Conservation (phyloP, 2,888 invertebrate genomes). For the Melinopterus prodromus region DNA sequence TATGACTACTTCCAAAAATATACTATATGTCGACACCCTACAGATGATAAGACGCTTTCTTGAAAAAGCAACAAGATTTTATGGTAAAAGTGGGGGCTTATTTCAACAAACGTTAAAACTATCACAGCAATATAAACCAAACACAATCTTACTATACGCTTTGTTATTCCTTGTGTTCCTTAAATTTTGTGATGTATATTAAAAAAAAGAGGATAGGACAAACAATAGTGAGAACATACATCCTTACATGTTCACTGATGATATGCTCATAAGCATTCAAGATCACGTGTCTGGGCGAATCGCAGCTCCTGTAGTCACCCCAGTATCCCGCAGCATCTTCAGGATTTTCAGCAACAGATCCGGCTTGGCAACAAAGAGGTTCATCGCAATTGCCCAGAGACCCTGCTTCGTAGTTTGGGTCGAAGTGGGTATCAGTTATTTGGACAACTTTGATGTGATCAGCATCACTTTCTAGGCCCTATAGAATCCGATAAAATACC, state of each 20-base stretch:
- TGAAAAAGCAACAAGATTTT: too few relatives aligned
- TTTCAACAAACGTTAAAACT: too few relatives aligned
- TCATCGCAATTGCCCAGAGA: constrained; percentile 77
- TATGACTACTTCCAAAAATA: too few relatives aligned
- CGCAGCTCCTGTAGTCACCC: constrained; percentile 84
- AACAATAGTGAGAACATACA: constrained; percentile 19
- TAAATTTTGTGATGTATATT: too few relatives aligned
- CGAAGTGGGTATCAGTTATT: constrained; percentile 82
- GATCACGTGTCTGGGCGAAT: constrained; percentile 74
- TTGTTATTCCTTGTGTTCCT: too few relatives aligned
- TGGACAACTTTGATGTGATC: constrained; percentile 65
- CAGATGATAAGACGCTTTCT: too few relatives aligned
- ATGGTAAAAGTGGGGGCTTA: too few relatives aligned
- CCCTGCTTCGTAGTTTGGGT: constrained; percentile 74
- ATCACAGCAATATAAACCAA: too few relatives aligned
- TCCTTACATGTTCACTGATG: constrained; percentile 39
- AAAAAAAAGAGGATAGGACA: too few relatives aligned
- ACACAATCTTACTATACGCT: too few relatives aligned
- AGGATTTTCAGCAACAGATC: constrained; percentile 58
- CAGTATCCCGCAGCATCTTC: constrained; percentile 74
- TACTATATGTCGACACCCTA: too few relatives aligned
- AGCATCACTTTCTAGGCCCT: constrained; percentile 27
- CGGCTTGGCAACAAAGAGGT: constrained; percentile 80
- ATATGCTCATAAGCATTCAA: constrained; percentile 63
- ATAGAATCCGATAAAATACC: not conserved